These are phyloP conservation scores for Brachylomia viminalis DNA, from an alignment of 2,888 invertebrate genomes.

Conservation along the genomic window DNA sequence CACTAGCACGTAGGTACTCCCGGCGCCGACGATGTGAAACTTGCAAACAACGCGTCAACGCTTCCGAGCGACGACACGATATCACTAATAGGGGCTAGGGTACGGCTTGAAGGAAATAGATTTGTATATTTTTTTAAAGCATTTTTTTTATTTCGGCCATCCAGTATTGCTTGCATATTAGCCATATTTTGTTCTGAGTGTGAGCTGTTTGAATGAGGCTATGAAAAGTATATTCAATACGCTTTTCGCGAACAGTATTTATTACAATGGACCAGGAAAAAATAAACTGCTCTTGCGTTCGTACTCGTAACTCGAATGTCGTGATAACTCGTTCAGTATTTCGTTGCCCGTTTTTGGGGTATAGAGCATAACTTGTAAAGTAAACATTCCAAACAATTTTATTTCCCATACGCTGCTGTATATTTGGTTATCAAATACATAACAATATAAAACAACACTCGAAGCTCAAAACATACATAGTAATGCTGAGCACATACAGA, in stretches of 20 bases:
- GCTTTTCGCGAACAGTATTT: neutral
- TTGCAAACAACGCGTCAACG: constrained; percentile 38
- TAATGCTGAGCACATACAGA: constrained; percentile 28
- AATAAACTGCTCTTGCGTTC: neutral
- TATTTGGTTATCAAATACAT: constrained; percentile 1
- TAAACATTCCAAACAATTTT: neutral
- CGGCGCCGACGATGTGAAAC: constrained; percentile 18
- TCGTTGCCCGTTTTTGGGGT: no score
- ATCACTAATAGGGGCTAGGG: constrained; percentile 20
- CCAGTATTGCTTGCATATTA: no score
- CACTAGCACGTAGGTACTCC: constrained; percentile 4
- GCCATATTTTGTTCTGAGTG: neutral
- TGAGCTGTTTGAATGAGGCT: neutral
- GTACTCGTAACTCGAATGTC: neutral
- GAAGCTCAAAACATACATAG: constrained; percentile 25
- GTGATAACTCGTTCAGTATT: neutral
- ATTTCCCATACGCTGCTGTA: neutral
- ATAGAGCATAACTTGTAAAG: neutral
- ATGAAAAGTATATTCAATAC: neutral
- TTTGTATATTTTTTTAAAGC: no score
- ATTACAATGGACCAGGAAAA: neutral
- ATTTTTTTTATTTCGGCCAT: neutral
- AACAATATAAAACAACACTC: constrained; percentile 17
- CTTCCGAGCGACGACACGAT: constrained; percentile 24
- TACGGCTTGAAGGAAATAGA: neutral